Conservation (phyloP, 2,888 invertebrate genomes). For the Neoaliturus tenellus region DNA sequence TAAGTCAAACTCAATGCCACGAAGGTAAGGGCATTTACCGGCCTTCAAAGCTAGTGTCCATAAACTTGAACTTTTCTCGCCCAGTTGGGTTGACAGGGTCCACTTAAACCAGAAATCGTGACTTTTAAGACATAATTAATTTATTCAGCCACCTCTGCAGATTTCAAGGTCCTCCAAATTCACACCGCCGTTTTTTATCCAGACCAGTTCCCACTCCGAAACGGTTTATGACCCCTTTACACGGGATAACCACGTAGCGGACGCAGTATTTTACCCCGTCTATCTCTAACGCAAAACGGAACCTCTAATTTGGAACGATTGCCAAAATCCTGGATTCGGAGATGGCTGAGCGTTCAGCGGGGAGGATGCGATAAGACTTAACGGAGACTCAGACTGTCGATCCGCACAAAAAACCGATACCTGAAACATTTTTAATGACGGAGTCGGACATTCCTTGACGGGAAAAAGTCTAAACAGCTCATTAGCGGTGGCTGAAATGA, state of each 20-base stretch:
- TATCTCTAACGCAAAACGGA: neutral
- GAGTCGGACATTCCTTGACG: slow-evolving; percentile 24
- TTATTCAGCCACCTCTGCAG: neutral
- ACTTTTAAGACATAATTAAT: neutral
- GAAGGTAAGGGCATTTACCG: too few species aligned
- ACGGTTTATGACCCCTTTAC: neutral
- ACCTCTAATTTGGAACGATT: neutral
- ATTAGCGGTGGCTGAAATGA: slow-evolving; percentile 51
- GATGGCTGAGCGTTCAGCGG: neutral
- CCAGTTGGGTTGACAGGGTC: neutral
- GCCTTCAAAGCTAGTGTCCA: neutral
- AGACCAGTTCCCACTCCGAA: slow-evolving; percentile 14
- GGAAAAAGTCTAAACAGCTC: slow-evolving; percentile 47
- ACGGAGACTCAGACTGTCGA: neutral
- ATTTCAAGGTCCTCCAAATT: neutral
- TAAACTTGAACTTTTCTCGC: neutral
- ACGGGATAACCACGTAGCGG: neutral
- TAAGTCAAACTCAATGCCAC: too few species aligned
- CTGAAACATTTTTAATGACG: slow-evolving; percentile 49
- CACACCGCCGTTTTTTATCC: neutral
- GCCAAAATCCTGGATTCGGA: slow-evolving; percentile 22
- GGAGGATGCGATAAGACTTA: slow-evolving; percentile 13
- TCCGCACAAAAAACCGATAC: slow-evolving; percentile 33
- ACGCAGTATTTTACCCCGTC: neutral
- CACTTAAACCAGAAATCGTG: neutral